Evolutionary conservation across 2,113 vertebrate species (phyloP).

Genomic region (Dipodomys stephensi): DNA sequence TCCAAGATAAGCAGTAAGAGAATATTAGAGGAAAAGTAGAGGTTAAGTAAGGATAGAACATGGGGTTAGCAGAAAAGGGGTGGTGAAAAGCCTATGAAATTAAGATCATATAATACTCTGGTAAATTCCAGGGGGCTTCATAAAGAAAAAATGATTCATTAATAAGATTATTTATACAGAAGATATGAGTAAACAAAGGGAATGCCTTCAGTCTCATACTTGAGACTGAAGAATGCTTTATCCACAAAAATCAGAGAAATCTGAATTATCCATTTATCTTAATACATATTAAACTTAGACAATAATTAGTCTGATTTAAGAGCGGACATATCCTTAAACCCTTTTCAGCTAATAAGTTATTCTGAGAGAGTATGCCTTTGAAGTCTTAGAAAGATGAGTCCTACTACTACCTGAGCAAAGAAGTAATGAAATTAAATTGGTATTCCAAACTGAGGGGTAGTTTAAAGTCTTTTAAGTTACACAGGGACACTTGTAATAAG

Average conservation of each 20-base stretch:
- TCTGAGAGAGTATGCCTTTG: not conserved
- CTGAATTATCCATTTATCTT: not conserved
- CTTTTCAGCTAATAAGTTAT: not conserved
- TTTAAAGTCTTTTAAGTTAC: not conserved
- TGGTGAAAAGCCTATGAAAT: not conserved
- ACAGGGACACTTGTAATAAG: not conserved
- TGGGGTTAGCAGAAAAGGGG: not conserved
- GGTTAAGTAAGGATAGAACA: not conserved
- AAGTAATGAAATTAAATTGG: not conserved
- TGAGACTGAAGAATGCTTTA: slow-evolving; percentile 28
- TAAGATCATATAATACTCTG: not conserved
- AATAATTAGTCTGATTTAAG: not conserved
- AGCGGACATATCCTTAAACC: slow-evolving; percentile 1
- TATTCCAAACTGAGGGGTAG: not conserved
- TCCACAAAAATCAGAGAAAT: slow-evolving; percentile 25
- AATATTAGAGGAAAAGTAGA: not conserved
- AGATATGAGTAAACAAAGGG: not conserved
- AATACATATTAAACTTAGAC: not conserved
- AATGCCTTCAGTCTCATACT: not conserved
- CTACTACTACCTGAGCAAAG: not conserved
- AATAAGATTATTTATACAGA: slow-evolving; percentile 18
- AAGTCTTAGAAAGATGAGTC: not conserved
- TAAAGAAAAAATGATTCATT: not conserved
- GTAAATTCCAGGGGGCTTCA: not conserved
- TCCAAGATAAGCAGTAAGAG: slow-evolving; percentile 22